Evolutionary conservation across 1,140 invertebrate genomes (phyloP).

Genomic region (Pseudomyrmex gracilis): DNA sequence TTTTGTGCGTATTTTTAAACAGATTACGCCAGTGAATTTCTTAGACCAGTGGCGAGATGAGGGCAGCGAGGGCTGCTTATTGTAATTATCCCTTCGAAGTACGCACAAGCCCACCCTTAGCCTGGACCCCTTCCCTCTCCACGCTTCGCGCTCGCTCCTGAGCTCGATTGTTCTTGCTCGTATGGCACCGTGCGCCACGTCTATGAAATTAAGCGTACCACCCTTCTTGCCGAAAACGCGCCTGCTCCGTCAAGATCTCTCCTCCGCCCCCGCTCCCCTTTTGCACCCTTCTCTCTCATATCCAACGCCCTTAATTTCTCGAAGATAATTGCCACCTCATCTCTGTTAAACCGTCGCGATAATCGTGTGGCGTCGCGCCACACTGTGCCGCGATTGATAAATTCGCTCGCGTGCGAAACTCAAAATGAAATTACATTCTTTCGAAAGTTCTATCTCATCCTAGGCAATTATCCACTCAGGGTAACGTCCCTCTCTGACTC

Average conservation of each 20-base stretch:
- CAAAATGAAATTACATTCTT: conserved; percentile 74
- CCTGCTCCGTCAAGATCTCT: conserved; percentile 71
- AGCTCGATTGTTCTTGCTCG: conserved; percentile 76
- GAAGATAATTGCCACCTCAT: conserved; percentile 71
- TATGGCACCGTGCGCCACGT: conserved; percentile 71
- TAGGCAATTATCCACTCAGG: conserved; percentile 63
- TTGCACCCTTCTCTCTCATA: conserved; percentile 23
- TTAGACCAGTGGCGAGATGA: conserved; percentile 71
- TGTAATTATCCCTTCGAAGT: conserved; percentile 76
- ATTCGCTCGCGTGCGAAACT: conserved; percentile 33
- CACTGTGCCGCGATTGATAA: conserved; percentile 66
- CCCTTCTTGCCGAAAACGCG: conserved; percentile 74
- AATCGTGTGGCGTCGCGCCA: conserved; percentile 49
- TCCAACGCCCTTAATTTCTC: conserved; percentile 74
- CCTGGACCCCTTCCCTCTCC: conserved; percentile 40
- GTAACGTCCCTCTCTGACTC: neutral
- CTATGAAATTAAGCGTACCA: conserved; percentile 76
- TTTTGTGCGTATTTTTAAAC: conserved; percentile 35
- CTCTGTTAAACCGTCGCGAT: conserved; percentile 64
- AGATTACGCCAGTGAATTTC: conserved; percentile 71
- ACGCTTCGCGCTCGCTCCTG: conserved; percentile 69
- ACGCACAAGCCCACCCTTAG: conserved; percentile 69
- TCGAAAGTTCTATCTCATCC: conserved; percentile 74
- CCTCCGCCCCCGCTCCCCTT: conserved; percentile 22
- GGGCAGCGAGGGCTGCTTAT: conserved; percentile 73